phyloP scores from a whole-genome alignment of 2,888 invertebrate genomes.

The Oasisia sp. region DNA sequence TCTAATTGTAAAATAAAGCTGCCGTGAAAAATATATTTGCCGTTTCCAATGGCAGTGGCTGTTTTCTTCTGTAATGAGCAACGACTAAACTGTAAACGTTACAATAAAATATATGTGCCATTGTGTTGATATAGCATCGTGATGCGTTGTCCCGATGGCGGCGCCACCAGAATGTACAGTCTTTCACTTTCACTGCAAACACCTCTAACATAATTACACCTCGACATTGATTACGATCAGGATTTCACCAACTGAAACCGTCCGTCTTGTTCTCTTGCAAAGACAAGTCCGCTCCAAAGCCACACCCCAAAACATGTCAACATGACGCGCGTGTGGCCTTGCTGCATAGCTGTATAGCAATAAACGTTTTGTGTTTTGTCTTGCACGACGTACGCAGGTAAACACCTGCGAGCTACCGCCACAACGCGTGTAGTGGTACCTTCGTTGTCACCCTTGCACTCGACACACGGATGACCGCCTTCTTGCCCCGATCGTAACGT shows the following conservation, averaged over 20 bases:
- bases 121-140: neutral
- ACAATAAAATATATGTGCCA: constrained; percentile 3
- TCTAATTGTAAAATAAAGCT: neutral
- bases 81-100: neutral
- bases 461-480: neutral
- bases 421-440: neutral
- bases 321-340: neutral
- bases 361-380: constrained; percentile 1
- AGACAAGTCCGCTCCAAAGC: neutral
- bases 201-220: constrained; percentile 17
- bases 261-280: constrained; percentile 6
- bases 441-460: neutral
- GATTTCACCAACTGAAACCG: constrained; percentile 10
- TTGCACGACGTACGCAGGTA: neutral
- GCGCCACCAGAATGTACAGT: neutral
- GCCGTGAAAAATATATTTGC: neutral
- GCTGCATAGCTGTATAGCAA: neutral
- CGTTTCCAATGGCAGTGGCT: neutral
- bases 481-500: neutral
- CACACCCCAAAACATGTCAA: neutral
- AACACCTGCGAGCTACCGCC: neutral
- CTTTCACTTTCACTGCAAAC: neutral
- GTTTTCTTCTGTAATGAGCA: neutral
- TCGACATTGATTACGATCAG: neutral
- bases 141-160: neutral